Evolutionary conservation across 2,888 invertebrate genomes (phyloP), one percentile per base, ranked within the genome.

Genomic region (Phragmatobia fuliginosa): DNA sequence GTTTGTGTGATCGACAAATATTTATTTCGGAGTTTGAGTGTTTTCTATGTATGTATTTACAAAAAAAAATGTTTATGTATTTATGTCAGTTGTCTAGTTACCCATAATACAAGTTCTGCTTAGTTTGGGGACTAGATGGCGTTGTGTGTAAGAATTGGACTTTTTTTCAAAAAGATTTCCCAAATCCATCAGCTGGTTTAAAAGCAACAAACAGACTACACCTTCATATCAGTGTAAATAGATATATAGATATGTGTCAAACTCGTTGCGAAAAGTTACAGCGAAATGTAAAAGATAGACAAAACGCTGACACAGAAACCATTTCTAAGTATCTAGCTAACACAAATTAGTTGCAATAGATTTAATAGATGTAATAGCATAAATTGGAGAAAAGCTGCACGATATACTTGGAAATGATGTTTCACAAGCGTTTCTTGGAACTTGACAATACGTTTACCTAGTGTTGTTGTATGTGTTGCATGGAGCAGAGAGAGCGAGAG

Each of bases 371-470:
- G n/a, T 32, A 45, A 61, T 49, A 52, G 32, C 56, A 45, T 36
- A 63, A 63, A 68, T 59, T 68, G 59, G 14, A 41, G 28, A 58
- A 68, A 68, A 68, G 68, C 59, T 36, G 36, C 33, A 67, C 63
- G 63, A 28, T 38, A 62, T 41, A 36, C 52, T 31, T 31, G 21
- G 59, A 49, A 28, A 67, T 52, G 36, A 52, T 52, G 33, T 63
- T 64, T 59, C n/a, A 64, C 33, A 64, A 68, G 21, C 59, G 32
- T 33, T 68, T 68, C 68, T 25, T 18, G 10, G 68, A 45, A 64
- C 25, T 25, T 25, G 52, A 52, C 52, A 52, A 52, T 52, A 52
- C 14, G 25, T 52, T 5, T 25, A 25, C 14, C 4, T 25, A 25
- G 25, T 25, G 25, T n/a, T 49, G 10, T n/a, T 49, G n/a, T n/a